These are phyloP conservation scores for Periophthalmus modestus DNA, from an alignment of 2,113 vertebrate genomes.

Conservation along the genomic window DNA sequence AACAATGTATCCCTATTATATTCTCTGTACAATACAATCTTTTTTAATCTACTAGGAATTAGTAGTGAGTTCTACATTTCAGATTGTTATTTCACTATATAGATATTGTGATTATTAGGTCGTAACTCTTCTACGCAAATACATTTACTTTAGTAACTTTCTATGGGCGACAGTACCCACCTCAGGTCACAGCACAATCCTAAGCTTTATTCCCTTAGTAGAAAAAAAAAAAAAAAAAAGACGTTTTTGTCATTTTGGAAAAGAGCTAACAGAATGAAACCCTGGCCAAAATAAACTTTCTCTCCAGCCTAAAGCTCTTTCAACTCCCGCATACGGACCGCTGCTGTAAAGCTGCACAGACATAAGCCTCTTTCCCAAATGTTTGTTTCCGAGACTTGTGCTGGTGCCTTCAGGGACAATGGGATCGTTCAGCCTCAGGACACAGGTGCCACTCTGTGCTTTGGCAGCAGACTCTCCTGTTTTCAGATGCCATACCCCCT, in stretches of 20 bases:
- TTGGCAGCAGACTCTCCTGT: constrained; percentile 24
- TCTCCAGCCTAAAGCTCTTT: constrained; percentile 1
- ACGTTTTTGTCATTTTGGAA: background rate
- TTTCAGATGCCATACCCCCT: constrained; percentile 7
- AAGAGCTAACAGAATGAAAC: background rate
- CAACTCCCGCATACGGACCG: background rate
- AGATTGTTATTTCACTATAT: background rate
- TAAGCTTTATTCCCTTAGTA: background rate
- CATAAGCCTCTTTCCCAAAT: constrained; percentile 15
- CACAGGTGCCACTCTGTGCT: background rate
- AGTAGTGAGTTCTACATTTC: no score
- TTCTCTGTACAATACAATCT: no score
- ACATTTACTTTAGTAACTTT: no score
- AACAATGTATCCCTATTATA: background rate
- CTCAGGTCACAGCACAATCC: background rate
- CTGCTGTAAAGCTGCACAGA: constrained; percentile 11
- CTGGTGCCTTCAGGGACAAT: background rate
- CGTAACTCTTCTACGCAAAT: no score
- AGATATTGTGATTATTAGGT: no score
- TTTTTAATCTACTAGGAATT: no score
- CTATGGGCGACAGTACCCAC: no score
- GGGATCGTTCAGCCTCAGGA: background rate
- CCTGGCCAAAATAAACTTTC: background rate
- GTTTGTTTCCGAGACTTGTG: constrained; percentile 5
- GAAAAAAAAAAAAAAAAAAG: background rate